Conservation (phyloP, 35 echinoderm and acorn worm species). For the Patiria miniata region DNA sequence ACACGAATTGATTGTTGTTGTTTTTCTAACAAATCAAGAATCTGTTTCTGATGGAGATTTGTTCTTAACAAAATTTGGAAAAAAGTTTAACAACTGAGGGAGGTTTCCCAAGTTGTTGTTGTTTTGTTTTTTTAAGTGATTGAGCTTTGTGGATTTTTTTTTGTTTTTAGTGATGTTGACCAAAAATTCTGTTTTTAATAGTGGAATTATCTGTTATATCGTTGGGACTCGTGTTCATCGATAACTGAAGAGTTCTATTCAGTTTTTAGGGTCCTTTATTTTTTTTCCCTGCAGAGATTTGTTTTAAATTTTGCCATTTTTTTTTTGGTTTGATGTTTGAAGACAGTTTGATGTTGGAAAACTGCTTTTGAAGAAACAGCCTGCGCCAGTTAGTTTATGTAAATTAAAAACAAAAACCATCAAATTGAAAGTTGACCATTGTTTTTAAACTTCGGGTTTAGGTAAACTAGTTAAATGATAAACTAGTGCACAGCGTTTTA, state of each 20-base stretch:
- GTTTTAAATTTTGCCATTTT: neutral
- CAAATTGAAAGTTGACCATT: neutral
- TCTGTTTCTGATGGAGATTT: constrained; percentile 18
- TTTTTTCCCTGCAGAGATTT: neutral
- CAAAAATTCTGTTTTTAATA: neutral
- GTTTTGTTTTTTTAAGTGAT: neutral
- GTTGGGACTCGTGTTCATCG: neutral
- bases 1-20: constrained; percentile 19
- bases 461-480: constrained; percentile 13
- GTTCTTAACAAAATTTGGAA: neutral
- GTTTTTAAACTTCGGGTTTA: neutral
- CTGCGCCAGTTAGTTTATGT: neutral
- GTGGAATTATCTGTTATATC: neutral
- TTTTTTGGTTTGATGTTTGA: constrained; percentile 14
- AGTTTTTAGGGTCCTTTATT: neutral
- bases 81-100: neutral
- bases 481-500: neutral
- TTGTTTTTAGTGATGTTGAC: neutral
- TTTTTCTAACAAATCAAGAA: constrained; percentile 12
- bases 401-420: neutral
- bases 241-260: neutral
- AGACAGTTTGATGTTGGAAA: constrained; percentile 6
- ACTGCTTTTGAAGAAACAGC: neutral
- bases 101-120: neutral
- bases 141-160: neutral